Base-by-base conservation (phyloP, 2,797 vertebrate genomes). In the Sebastes dallii region DNA sequence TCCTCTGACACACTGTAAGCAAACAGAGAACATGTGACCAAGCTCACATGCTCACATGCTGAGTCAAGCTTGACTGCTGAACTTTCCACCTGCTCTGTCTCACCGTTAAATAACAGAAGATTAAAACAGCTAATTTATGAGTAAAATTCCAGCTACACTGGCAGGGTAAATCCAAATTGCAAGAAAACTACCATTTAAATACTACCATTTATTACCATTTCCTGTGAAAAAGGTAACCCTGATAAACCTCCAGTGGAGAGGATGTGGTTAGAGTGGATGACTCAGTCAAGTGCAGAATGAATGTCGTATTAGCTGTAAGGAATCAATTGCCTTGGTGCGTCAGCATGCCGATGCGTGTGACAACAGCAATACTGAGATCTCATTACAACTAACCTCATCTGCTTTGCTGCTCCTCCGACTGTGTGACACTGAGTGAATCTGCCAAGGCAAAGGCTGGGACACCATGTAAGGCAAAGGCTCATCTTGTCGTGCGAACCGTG, bases 391-490 rank as follows among this genome's bases (percentile, higher is more conserved):
- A 78, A 97, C 96, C 95, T 97, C 95, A 0, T 96, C 96, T 76
- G 90, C 88, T 65, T 93, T 94, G 94, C 97, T 98, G 90, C 91
- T 95, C 86, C 90, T 94, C 75, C 96, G 94, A 83, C 95, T 96
- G 89, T 95, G 96, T 0, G 95, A 96, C 80, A 97, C 97, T 0
- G 94, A 96, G 90, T 97, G 96, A 78, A 98, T 73, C 90, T 97
- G 96, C 97, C 97, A 97, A 71, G 97, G 97, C 89, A 97, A 92
- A 54, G 96, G 96, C 88, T 97, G 97, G 80, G 96, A 96, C 88
- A 96, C 93, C 67, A 97, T 89, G 84, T 97, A 97, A 8, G 96
- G 96, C 90, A 96, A 76, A 20, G 94, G 95, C 25, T 97, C 96
- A 27, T 86, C 64, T 27, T 96, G 87, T 5, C 75, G 89, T 6